Conservation (phyloP, 1,140 invertebrate species). For the Bombus pascuorum region DNA sequence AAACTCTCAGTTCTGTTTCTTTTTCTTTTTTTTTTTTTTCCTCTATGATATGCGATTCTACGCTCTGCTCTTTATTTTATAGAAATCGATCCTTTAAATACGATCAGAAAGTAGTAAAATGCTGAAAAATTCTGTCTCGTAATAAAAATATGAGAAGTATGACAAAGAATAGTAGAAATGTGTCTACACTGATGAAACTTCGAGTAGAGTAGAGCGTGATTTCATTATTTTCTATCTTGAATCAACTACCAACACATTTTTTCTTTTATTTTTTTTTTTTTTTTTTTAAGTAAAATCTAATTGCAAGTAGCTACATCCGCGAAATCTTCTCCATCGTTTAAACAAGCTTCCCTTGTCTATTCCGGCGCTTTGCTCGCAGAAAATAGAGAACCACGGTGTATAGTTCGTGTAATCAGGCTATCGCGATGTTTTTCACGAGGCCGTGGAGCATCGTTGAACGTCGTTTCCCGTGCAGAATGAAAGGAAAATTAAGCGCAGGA, state of each 20-base stretch:
- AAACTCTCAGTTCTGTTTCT: neutral
- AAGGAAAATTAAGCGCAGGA: slow-evolving; percentile 46
- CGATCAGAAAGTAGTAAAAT: no score
- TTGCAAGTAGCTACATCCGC: neutral
- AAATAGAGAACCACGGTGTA: neutral
- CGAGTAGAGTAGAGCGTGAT: no score
- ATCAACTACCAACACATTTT: no score
- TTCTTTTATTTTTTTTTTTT: neutral
- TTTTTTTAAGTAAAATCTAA: neutral
- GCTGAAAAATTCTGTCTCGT: no score
- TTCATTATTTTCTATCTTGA: no score
- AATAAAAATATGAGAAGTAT: no score
- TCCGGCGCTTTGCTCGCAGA: neutral
- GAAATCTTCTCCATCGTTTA: neutral
- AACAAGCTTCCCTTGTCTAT: neutral
- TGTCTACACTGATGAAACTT: no score
- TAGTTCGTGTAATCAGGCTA: slow-evolving; percentile 22
- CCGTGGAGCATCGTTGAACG: slow-evolving; percentile 1
- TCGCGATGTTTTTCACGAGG: slow-evolving; percentile 29
- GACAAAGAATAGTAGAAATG: no score
- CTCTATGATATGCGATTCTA: no score
- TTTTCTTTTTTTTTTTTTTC: no score
- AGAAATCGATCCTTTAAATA: no score
- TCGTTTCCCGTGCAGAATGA: slow-evolving; percentile 20
- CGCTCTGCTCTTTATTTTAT: no score